Conservation (phyloP, 2,797 vertebrate genomes). For the Monodelphis domestica region DNA sequence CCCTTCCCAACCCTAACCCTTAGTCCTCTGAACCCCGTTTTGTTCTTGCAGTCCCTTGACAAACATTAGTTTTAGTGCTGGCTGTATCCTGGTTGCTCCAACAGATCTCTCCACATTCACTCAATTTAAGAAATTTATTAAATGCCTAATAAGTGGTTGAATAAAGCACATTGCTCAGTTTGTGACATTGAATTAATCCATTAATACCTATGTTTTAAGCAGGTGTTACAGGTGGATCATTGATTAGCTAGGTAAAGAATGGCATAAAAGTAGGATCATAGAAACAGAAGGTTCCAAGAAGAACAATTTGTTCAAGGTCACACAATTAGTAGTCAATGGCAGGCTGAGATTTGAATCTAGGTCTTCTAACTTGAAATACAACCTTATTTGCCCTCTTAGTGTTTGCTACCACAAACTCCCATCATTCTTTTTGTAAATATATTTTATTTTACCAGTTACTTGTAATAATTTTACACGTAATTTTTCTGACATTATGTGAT, state of each 20-base stretch:
- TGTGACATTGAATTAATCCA: neutral
- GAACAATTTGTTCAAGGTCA: neutral
- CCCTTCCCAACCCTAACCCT: neutral
- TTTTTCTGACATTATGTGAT: no score
- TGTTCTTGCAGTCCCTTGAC: neutral
- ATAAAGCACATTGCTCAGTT: neutral
- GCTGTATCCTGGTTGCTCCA: neutral
- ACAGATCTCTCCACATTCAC: neutral
- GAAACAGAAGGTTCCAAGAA: neutral
- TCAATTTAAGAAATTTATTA: neutral
- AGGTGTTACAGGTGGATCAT: neutral
- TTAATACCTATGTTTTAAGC: neutral
- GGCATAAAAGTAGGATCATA: constrained; percentile 9
- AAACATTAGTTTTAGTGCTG: neutral
- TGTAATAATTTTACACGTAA: no score
- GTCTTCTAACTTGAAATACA: neutral
- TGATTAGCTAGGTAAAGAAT: neutral
- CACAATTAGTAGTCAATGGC: neutral
- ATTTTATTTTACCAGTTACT: no score
- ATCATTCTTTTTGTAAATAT: no score
- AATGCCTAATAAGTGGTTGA: neutral
- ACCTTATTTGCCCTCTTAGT: neutral
- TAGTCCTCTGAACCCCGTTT: neutral
- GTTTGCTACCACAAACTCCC: neutral
- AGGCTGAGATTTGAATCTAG: neutral